These are phyloP conservation scores for Sebastes hopkinsi DNA, from an alignment of 2,797 vertebrate species.

Conservation along the genomic window DNA sequence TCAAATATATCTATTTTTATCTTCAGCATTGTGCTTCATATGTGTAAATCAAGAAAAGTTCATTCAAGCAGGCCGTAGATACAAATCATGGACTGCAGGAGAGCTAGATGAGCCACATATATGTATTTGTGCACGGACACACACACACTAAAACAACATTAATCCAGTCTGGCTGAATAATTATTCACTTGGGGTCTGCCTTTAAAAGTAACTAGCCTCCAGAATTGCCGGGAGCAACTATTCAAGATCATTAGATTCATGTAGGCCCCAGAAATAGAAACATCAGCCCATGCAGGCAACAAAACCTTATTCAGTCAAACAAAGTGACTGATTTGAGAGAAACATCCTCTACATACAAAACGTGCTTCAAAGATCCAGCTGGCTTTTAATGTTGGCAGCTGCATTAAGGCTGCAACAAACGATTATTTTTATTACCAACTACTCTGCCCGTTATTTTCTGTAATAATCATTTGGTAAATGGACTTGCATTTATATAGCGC, in stretches of 20 bases:
- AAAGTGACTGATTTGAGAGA: background rate
- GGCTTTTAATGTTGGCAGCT: background rate
- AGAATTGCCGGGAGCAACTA: background rate
- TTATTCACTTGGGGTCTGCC: slow-evolving; percentile 8
- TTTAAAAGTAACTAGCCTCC: slow-evolving; percentile 14
- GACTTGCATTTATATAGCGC: too few species aligned
- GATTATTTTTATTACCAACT: background rate
- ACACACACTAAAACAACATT: background rate
- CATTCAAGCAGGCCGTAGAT: slow-evolving; percentile 8
- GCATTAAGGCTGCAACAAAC: background rate
- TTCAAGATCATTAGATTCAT: slow-evolving; percentile 12
- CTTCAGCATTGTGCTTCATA: slow-evolving; percentile 8
- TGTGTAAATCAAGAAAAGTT: slow-evolving; percentile 10
- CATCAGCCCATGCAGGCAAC: background rate
- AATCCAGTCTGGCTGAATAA: slow-evolving; percentile 5
- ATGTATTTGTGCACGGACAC: background rate
- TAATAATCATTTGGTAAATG: background rate
- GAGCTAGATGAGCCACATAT: background rate
- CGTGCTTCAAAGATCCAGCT: background rate
- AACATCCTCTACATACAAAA: background rate
- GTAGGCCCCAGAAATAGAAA: slow-evolving; percentile 22
- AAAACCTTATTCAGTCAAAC: slow-evolving; percentile 4
- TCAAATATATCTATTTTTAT: slow-evolving; percentile 53
- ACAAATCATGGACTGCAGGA: background rate
- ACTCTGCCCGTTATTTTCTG: background rate